phyloP scores from a whole-genome alignment of 2,888 invertebrate species.

The Sepioteuthis lessoniana region DNA sequence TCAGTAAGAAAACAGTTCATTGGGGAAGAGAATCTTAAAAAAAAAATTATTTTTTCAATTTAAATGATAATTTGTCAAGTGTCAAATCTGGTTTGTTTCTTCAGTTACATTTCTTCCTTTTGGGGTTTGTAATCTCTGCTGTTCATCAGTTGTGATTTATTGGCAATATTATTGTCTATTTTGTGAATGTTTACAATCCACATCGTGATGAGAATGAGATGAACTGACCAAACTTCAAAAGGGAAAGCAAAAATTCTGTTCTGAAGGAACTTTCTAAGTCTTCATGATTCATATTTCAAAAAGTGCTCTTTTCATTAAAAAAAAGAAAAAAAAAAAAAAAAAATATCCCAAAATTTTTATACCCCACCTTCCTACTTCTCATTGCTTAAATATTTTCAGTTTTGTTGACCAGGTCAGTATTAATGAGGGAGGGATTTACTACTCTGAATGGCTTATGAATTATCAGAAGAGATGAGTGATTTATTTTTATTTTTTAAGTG shows the following conservation, averaged over 20 bases:
- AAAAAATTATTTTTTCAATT: neutral
- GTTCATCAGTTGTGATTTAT: neutral
- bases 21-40: neutral
- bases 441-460: neutral
- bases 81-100: neutral
- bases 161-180: neutral
- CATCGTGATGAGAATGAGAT: neutral
- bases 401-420: neutral
- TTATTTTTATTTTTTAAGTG: neutral
- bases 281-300: neutral
- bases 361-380: too few species aligned
- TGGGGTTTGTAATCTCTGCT: neutral
- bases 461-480: neutral
- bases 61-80: neutral
- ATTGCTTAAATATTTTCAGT: too few species aligned
- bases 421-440: neutral
- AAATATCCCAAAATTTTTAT: too few species aligned
- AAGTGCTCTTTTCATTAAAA: neutral
- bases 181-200: neutral
- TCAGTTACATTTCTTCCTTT: neutral
- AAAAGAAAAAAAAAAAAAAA: too few species aligned
- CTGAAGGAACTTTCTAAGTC: neutral
- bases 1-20: neutral
- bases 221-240: neutral
- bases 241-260: neutral